Evolutionary conservation across 2,888 invertebrate species (phyloP), one percentile per base, ranked within the genome.

Genomic region (Drosophila algonquin): DNA sequence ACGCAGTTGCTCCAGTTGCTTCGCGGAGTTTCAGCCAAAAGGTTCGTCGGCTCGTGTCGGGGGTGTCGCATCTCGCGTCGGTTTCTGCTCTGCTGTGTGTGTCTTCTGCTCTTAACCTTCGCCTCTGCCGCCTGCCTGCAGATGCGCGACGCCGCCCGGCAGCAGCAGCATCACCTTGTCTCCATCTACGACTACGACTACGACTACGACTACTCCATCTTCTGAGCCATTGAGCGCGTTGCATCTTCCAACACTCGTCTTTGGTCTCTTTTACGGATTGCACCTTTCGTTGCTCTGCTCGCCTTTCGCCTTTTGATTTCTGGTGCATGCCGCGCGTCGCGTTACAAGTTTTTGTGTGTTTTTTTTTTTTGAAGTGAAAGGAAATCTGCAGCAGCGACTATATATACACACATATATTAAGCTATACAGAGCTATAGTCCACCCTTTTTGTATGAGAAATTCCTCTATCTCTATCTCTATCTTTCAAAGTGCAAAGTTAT

Each of bases 1-100:
- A 60, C 64, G 73, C 69, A 75, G 65, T 76, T 76, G 76, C 86
- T 90, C 90, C 90, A 91, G 90, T 91, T 89, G 89, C 89, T 82
- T 87, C 89, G 90, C 89, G 90, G 89, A 89, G 90, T 90, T 87
- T 87, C 90, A 90, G 89, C 89, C 88, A 90, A 90, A 90, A 91
- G 90, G 91, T 92, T 89, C 87, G 77, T 82, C 75, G 77, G 55
- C 48, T 73, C 55, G 69, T 47, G 75, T 64, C 65, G 64, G 59
- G 50, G 55, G 48, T 63, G 75, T 69, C 77, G 64, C 72, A 18
- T 63, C 52, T 74, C 65, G 40, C 40, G 40, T 63, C 72, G 62
- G 62, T 73, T 64, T 65, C 56, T 55, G 57, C 68, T 65, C 58
- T 32, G 27, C n/a, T 48, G 47, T 30, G 32, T 46, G 47, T 58